Percentiles rank a stretch among this genome's conserved stretches.
Conservation (phyloP, 2,888 invertebrate species). For the Hyles lineata region DNA sequence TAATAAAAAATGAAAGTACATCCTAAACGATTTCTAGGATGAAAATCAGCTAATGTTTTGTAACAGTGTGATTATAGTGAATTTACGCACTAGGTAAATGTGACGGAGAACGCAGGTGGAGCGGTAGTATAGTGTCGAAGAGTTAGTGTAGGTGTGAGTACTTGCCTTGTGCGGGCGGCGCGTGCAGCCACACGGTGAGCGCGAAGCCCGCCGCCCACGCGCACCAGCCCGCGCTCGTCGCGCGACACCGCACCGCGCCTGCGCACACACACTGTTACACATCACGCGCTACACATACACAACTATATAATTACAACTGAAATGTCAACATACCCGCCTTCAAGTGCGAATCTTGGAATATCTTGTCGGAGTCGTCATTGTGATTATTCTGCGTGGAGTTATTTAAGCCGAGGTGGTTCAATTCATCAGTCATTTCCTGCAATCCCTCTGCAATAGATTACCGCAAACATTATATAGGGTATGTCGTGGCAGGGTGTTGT, state of each 20-base stretch:
- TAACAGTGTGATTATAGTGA: too few species aligned
- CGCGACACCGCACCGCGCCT: conserved; percentile 68
- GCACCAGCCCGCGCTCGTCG: conserved; percentile 84
- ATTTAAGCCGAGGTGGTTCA: conserved; percentile 48
- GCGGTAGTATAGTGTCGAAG: too few species aligned
- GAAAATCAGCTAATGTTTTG: too few species aligned
- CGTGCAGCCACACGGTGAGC: conserved; percentile 82
- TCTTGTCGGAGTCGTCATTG: conserved; percentile 60
- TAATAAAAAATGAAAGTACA: too few species aligned
- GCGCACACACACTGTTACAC: conserved; percentile 47
- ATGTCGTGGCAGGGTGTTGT: neutral
- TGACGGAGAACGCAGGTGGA: too few species aligned
- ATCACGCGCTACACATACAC: neutral
- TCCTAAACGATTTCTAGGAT: too few species aligned
- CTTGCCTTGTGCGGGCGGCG: conserved; percentile 53
- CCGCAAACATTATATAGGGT: neutral
- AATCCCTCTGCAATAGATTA: conserved; percentile 41
- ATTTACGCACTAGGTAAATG: too few species aligned
- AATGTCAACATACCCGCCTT: conserved; percentile 52
- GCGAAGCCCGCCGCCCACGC: conserved; percentile 87
- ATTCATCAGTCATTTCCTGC: conserved; percentile 49
- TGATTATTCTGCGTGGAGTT: conserved; percentile 58
- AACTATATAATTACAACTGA: neutral
- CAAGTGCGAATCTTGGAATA: conserved; percentile 57
- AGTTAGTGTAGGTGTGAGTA: conserved; percentile 31